These are phyloP conservation scores for Dunckerocampus dactyliophorus DNA, from an alignment of 2,113 vertebrate genomes.

Conservation along the genomic window DNA sequence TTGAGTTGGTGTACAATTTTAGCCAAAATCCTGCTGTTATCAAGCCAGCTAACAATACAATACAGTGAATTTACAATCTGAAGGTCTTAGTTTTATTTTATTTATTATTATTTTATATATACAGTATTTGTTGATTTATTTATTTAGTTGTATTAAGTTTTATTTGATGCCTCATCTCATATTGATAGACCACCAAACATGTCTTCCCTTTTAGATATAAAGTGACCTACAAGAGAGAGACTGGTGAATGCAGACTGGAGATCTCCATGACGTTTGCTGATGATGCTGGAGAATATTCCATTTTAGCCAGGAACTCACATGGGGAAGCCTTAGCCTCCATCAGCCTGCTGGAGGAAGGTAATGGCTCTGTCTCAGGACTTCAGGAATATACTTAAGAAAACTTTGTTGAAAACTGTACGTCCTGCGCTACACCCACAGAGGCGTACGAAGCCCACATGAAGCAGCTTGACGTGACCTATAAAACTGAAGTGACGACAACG, in stretches of 20 bases:
- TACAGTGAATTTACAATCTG: too few relatives aligned
- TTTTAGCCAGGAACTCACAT: conserved; percentile 81
- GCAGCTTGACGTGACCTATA: conserved; percentile 82
- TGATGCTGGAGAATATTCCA: conserved; percentile 89
- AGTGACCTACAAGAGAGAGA: conserved; percentile 86
- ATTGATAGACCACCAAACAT: too few relatives aligned
- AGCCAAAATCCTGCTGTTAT: too few relatives aligned
- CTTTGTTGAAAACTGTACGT: background rate
- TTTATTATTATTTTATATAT: too few relatives aligned
- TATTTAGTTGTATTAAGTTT: too few relatives aligned
- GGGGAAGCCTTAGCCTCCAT: conserved; percentile 85
- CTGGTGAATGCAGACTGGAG: conserved; percentile 86
- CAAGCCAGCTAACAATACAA: too few relatives aligned
- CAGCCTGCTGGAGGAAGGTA: conserved; percentile 90
- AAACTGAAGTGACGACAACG: conserved; percentile 82
- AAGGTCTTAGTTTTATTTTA: too few relatives aligned
- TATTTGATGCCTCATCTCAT: too few relatives aligned
- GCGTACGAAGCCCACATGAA: conserved; percentile 87
- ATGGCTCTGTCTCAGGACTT: background rate
- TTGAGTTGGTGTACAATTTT: too few relatives aligned
- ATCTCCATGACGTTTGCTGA: conserved; percentile 97
- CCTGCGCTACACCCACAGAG: conserved; percentile 66
- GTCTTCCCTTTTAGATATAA: conserved; percentile 76
- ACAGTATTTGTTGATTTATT: too few relatives aligned
- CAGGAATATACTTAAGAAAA: background rate